A percentile compares a stretch with the other conserved stretches of the same genome.
phyloP scores from a whole-genome alignment of 1,140 invertebrate species.

The Acromyrmex charruanus region DNA sequence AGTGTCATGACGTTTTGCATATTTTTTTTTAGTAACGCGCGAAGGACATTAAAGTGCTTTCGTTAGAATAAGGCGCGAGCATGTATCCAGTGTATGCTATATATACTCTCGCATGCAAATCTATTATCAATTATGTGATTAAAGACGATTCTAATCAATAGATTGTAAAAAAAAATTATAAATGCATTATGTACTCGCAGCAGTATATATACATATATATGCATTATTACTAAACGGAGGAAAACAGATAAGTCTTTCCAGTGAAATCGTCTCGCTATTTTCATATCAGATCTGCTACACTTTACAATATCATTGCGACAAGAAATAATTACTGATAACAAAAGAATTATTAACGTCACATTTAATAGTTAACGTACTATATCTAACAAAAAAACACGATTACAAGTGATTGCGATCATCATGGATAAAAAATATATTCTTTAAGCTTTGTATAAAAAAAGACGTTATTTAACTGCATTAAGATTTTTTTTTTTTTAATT shows the following conservation, averaged over 20 bases:
- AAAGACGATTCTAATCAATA: conserved; percentile 37
- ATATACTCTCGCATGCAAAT: conserved; percentile 38
- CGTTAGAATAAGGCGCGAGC: neutral
- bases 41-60: conserved; percentile 29
- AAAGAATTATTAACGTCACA: neutral
- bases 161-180: conserved; percentile 27
- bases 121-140: conserved; percentile 18
- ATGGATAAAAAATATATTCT: neutral
- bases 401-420: neutral
- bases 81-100: conserved; percentile 23
- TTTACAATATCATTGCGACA: neutral
- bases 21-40: conserved; percentile 21
- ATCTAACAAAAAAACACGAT: neutral
- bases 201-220: neutral
- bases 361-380: neutral
- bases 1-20: conserved; percentile 32
- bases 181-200: neutral
- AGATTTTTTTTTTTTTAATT: neutral
- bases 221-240: neutral
- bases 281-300: neutral
- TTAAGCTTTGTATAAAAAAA: neutral
- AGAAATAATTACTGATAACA: conserved; percentile 7
- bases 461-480: neutral
- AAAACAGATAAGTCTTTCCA: conserved; percentile 12
- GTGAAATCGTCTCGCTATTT: neutral